These are phyloP conservation scores for Channa maculata DNA, from an alignment of 2,113 vertebrate genomes.

Conservation along the genomic window DNA sequence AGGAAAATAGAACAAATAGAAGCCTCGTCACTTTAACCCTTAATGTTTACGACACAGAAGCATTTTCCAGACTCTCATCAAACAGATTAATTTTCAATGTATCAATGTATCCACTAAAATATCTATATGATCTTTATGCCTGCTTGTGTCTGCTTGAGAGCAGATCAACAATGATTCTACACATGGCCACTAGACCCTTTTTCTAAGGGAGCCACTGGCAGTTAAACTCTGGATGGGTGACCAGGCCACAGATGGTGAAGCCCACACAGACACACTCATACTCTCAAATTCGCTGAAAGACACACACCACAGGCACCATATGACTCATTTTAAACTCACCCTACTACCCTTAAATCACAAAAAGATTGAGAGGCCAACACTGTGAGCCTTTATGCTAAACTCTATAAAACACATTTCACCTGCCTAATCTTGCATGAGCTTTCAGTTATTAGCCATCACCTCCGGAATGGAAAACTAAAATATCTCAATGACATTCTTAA, in stretches of 20 bases:
- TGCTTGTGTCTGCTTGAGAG: slow-evolving; percentile 29
- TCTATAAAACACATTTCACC: slow-evolving; percentile 7
- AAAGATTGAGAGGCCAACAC: slow-evolving; percentile 8
- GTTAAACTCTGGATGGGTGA: slow-evolving; percentile 61
- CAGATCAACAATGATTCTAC: slow-evolving; percentile 50
- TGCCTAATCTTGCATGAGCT: not conserved
- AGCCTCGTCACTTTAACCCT: not conserved
- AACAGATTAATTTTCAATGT: not conserved
- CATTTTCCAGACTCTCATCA: not conserved
- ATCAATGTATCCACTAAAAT: not conserved
- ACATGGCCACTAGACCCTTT: slow-evolving; percentile 58
- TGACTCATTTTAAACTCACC: slow-evolving; percentile 60
- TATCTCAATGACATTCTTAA: too few relatives aligned
- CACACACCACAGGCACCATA: slow-evolving; percentile 58
- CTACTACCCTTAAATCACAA: slow-evolving; percentile 35
- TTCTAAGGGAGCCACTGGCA: slow-evolving; percentile 65
- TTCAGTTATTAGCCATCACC: not conserved
- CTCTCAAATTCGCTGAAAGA: slow-evolving; percentile 62
- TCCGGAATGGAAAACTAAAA: not conserved
- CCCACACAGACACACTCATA: slow-evolving; percentile 41
- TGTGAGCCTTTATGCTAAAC: slow-evolving; percentile 9
- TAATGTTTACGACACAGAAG: not conserved
- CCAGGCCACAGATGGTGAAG: slow-evolving; percentile 76
- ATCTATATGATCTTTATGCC: slow-evolving; percentile 16
- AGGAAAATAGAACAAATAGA: slow-evolving; percentile 6